phyloP scores from a whole-genome alignment of 2,797 vertebrate genomes.

The Brachymystax lenok region DNA sequence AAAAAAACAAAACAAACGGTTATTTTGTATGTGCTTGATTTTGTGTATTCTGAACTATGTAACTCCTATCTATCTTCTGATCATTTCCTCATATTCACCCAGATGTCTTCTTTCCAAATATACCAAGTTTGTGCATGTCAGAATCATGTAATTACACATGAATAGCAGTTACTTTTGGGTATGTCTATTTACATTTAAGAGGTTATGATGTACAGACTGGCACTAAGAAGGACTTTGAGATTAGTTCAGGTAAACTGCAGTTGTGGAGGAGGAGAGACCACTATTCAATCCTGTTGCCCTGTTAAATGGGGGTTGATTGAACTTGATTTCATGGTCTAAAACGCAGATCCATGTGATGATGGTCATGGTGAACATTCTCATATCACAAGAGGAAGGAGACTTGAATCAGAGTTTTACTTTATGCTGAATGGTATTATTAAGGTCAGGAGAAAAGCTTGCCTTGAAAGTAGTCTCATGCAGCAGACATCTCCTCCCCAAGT shows the following conservation, averaged over 20 bases:
- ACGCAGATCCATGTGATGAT: background rate
- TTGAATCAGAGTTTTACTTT: background rate
- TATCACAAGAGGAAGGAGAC: background rate
- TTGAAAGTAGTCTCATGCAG: background rate
- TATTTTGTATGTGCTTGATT: too few species aligned
- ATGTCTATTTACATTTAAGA: too few species aligned
- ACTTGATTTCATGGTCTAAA: background rate
- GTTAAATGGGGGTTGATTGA: slow-evolving; percentile 78
- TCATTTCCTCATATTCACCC: too few species aligned
- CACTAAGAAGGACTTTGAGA: slow-evolving; percentile 95
- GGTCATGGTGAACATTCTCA: background rate
- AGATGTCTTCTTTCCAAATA: too few species aligned
- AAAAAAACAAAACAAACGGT: too few species aligned
- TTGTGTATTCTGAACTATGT: too few species aligned
- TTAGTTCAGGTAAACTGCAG: slow-evolving; percentile 80
- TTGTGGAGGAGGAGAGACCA: slow-evolving; percentile 81
- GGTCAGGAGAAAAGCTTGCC: background rate
- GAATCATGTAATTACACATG: too few species aligned
- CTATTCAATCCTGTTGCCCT: slow-evolving; percentile 93
- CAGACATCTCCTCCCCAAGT: background rate
- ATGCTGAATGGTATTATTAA: background rate
- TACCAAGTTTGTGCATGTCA: too few species aligned
- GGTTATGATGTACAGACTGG: slow-evolving; percentile 80
- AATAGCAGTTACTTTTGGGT: too few species aligned
- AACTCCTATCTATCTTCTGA: too few species aligned